These are phyloP conservation scores for Anastatus disparis DNA, from an alignment of 1,140 invertebrate species.

Conservation along the genomic window DNA sequence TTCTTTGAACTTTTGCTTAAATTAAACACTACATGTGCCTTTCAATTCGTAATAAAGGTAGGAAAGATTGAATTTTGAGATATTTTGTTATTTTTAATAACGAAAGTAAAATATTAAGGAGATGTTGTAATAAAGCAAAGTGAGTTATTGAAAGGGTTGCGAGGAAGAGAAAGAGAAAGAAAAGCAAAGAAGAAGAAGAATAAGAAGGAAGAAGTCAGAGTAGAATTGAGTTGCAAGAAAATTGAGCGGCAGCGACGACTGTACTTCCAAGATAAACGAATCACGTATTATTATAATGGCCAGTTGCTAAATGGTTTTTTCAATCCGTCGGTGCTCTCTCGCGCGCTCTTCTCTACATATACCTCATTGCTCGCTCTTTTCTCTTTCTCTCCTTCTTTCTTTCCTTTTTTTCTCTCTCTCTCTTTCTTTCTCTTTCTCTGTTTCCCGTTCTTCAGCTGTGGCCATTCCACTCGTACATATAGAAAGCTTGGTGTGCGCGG, in stretches of 20 bases:
- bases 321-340: constrained; percentile 57
- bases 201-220: constrained; percentile 5
- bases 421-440: too few relatives aligned
- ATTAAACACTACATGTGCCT: too few relatives aligned
- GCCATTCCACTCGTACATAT: neutral
- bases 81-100: too few relatives aligned
- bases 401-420: too few relatives aligned
- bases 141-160: constrained; percentile 21
- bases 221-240: constrained; percentile 49
- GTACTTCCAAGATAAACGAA: constrained; percentile 63
- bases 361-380: too few relatives aligned
- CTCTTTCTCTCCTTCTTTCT: constrained; percentile 32
- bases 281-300: constrained; percentile 69
- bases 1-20: too few relatives aligned
- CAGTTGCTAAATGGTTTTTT: constrained; percentile 69
- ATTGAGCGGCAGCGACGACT: constrained; percentile 44
- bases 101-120: constrained; percentile 12
- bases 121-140: constrained; percentile 1
- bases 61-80: too few relatives aligned
- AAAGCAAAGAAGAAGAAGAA: neutral
- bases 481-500: too few relatives aligned
- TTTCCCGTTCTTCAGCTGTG: too few relatives aligned
- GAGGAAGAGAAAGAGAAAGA: neutral
- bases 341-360: too few relatives aligned
- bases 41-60: too few relatives aligned